Evolutionary conservation across 2,888 invertebrate species (phyloP), one percentile per base, ranked within the genome.

Genomic region (Acutogordius australiensis): DNA sequence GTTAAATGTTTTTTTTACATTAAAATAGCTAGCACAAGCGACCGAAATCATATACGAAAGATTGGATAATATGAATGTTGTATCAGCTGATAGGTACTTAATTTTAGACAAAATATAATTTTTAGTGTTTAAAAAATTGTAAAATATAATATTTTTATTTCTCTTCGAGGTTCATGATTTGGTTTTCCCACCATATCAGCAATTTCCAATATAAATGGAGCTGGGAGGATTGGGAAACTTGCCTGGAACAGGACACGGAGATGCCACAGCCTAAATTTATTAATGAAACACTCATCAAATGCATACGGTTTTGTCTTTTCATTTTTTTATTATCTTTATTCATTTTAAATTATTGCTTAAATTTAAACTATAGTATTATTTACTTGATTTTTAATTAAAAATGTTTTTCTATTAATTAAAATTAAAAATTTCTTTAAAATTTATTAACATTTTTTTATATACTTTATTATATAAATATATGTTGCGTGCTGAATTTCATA

Each of bases 201-300:
- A 97, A 97, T 74, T 97, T 97, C 71, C 91, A 97, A 72, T 97
- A 88, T 70, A 80, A 88, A 60, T 97, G 94, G 94, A 86, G 86
- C 1, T 97, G 97, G 97, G 69, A 70, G 26, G 74, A 75, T 62
- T 75, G 75, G 75, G 64, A 65, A 4, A 69, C 69, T 29, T 71
- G 70, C 63, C 63, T 70, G 13, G 64, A 67, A 60, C 66, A 61
- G 59, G 51, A 37, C 51, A 8, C 18, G 8, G 58, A 88, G 67
- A 83, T 86, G 72, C 91, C 91, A 0, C 82, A 87, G 65, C 85
- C 88, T 1, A 82, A 87, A 68, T 97, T 97, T 70, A 82, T 91
- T 61, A 77, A 80, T 64, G 94, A 97, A 72, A 84, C 85, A 23
- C 78, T 97, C 61, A 78, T 81, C 44, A 87, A 85, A 70, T 82